Conservation (phyloP, 1,140 invertebrate species). For the Lamellibrachia luymesi region DNA sequence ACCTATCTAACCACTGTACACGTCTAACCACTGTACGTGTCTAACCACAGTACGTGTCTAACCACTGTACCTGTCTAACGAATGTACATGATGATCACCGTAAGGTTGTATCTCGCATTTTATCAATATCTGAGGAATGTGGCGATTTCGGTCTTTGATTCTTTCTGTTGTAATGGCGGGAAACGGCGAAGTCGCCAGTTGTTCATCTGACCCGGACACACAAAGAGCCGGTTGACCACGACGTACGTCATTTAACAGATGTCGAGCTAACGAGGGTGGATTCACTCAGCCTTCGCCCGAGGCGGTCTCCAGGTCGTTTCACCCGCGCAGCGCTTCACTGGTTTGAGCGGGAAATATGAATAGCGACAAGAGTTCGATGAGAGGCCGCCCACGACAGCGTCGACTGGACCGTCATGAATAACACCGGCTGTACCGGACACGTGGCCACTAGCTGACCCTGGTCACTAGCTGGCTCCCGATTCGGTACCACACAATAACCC, state of each 20-base stretch:
- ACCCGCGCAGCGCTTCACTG: not conserved
- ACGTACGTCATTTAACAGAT: not conserved
- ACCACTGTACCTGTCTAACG: too few relatives aligned
- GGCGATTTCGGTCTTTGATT: not conserved
- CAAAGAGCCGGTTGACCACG: not conserved
- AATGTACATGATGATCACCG: too few relatives aligned
- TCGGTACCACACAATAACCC: not conserved
- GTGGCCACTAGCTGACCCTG: not conserved
- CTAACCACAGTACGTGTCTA: too few relatives aligned
- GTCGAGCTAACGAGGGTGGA: not conserved
- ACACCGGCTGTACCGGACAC: not conserved
- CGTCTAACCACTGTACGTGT: too few relatives aligned
- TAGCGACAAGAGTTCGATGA: not conserved
- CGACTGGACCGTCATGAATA: not conserved
- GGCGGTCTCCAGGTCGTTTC: not conserved
- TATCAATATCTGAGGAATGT: not conserved
- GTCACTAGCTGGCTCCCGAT: not conserved
- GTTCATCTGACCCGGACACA: not conserved
- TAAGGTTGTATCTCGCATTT: too few relatives aligned
- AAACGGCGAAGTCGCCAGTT: not conserved
- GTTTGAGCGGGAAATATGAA: not conserved
- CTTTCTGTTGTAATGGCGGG: not conserved
- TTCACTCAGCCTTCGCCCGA: not conserved
- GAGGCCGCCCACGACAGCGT: not conserved
- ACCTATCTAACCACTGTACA: too few relatives aligned